Base-by-base conservation (phyloP, 1,140 invertebrate genomes). In the Phenacoccus solenopsis region DNA sequence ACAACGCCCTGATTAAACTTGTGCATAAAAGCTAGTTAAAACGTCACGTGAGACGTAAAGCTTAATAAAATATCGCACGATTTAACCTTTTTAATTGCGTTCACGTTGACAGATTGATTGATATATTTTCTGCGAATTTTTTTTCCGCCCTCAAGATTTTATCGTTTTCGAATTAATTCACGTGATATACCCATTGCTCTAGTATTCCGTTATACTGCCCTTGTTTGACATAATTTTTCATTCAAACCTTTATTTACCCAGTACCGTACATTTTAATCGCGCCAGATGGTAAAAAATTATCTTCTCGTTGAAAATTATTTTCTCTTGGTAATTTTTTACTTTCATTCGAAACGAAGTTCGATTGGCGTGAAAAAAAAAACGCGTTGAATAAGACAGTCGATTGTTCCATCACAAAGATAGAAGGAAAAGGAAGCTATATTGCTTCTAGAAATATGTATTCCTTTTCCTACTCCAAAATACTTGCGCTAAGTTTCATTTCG, bases 41-140 rank as follows among this genome's bases (percentile, higher is more conserved):
- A 20, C 25, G 59, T 64, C 59, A 64, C 59, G 59, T 64, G 59
- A 64, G 59, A 64, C 59, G 25, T 64, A 3, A 10, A 64, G 59
- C 59, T 24, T 64, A 25, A 27, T 64, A 64, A 64, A 64, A 64
- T 64, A 27, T 64, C 20, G 59, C 20, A 27, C 59, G 59, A 64
- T 64, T 64, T 64, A 64, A 64, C 59, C 22, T 64, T 64, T 64
- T 64, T 64, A 64, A 64, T 64, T 64, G 59, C 59, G 10, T 25
- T 64, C 59, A 64, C 25, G 59, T 64, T 64, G 59, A 64, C 59
- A 64, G 59, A 64, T 64, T 64, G 59, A 64, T 64, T 64, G 59
- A 64, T 64, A 64, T 64, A 25, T 64, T 22, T 64, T 64, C 25
- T 64, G 22, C 25, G 20, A 25, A 74, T 74, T 76, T 78, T 79